Percentiles rank a stretch among this genome's conserved stretches.
These are phyloP conservation scores for Bimastos eiseni DNA, from an alignment of 2,888 invertebrate species.

Conservation along the genomic window DNA sequence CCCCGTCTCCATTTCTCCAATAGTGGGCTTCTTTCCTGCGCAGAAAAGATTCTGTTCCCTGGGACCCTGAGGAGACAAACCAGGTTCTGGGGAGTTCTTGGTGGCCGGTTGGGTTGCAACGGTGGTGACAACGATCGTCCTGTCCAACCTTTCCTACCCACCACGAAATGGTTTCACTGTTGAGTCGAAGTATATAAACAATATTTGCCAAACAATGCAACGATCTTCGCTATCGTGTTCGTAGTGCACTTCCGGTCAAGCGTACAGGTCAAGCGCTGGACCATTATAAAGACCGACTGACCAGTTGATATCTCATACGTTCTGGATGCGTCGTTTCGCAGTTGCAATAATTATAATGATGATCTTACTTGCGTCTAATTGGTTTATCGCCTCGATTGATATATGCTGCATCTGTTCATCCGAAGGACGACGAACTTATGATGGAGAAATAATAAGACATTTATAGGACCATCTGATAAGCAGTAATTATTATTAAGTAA, in stretches of 20 bases:
- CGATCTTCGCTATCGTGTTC: not conserved
- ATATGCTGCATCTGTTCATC: not conserved
- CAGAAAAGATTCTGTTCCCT: not conserved
- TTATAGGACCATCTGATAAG: not conserved
- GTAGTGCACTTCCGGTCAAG: slow-evolving; percentile 1
- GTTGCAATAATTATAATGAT: not conserved
- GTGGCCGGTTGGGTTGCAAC: not conserved
- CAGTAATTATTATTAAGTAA: not conserved
- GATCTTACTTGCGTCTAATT: not conserved
- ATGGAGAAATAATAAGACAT: too few species aligned
- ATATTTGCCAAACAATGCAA: slow-evolving; percentile 13
- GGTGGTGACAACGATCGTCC: not conserved
- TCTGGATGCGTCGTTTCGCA: not conserved
- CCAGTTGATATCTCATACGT: not conserved
- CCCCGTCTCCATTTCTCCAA: not conserved
- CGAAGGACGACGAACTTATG: not conserved
- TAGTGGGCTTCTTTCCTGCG: not conserved
- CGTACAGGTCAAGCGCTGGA: not conserved
- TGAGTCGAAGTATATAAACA: slow-evolving; percentile 13
- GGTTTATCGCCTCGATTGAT: not conserved
- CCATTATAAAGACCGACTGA: not conserved
- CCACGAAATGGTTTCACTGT: not conserved
- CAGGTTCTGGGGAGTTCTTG: not conserved
- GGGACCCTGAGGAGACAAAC: not conserved
- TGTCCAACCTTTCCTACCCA: not conserved